phyloP scores from a whole-genome alignment of 1,140 invertebrate species.

The Melipona quadrifasciata region DNA sequence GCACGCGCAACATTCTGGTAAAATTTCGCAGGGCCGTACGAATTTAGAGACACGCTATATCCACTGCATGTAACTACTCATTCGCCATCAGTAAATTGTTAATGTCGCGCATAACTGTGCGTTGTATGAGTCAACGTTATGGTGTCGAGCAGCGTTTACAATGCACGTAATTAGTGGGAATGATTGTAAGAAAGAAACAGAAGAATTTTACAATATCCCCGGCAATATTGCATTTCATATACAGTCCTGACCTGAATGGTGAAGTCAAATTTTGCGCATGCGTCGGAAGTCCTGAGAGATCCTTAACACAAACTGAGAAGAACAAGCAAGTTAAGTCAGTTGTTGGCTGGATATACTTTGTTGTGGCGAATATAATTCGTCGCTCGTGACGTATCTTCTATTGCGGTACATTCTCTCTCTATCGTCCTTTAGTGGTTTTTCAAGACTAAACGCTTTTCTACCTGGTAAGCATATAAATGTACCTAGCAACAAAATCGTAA shows the following conservation, averaged over 20 bases:
- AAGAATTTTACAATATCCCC: neutral
- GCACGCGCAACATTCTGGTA: slow-evolving; percentile 41
- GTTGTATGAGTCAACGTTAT: neutral
- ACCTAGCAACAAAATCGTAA: slow-evolving; percentile 21
- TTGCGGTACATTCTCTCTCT: neutral
- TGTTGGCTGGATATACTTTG: slow-evolving; percentile 40
- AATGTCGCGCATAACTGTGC: too few relatives aligned
- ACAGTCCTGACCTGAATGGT: slow-evolving; percentile 23
- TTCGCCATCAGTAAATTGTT: too few relatives aligned
- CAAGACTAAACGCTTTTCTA: neutral
- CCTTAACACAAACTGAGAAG: slow-evolving; percentile 39
- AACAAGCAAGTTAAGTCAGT: slow-evolving; percentile 45
- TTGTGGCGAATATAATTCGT: slow-evolving; percentile 44
- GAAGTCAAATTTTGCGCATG: slow-evolving; percentile 36
- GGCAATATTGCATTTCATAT: neutral
- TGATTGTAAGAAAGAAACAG: too few relatives aligned
- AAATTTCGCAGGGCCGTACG: slow-evolving; percentile 28
- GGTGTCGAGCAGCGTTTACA: neutral
- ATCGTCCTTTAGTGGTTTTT: slow-evolving; percentile 11
- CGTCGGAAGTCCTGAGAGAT: slow-evolving; percentile 35
- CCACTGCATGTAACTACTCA: too few relatives aligned
- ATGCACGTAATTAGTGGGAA: neutral
- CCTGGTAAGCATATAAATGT: slow-evolving; percentile 13
- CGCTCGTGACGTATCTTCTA: slow-evolving; percentile 32
- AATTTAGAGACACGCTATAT: neutral